Conservation (phyloP, 2,797 vertebrate genomes). For the Typhlichthys subterraneus region DNA sequence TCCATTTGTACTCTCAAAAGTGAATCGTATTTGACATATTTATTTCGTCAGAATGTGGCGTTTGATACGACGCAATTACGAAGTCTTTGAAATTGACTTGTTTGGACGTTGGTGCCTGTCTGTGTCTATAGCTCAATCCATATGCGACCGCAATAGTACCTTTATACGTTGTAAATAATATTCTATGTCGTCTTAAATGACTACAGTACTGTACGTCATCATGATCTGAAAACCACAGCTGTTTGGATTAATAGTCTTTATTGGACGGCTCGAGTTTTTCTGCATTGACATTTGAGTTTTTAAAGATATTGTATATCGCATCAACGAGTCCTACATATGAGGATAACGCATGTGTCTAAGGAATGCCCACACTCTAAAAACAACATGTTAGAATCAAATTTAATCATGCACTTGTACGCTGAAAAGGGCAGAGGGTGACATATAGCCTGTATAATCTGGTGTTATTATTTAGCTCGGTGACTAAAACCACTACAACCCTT, state of each 20-base stretch:
- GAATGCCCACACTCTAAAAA: too few species aligned
- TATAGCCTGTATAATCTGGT: not conserved
- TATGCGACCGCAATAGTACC: not conserved
- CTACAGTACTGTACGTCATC: slow-evolving; percentile 22
- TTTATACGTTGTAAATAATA: not conserved
- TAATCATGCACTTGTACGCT: too few species aligned
- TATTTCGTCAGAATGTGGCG: not conserved
- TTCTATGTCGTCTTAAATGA: slow-evolving; percentile 19
- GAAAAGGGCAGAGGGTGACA: not conserved
- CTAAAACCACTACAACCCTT: not conserved
- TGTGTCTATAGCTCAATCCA: not conserved
- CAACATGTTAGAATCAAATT: too few species aligned
- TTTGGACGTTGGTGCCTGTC: not conserved
- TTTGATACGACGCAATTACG: not conserved
- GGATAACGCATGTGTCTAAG: too few species aligned
- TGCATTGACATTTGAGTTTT: too few species aligned
- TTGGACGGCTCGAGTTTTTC: too few species aligned
- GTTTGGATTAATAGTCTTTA: slow-evolving; percentile 22
- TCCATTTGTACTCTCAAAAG: too few species aligned
- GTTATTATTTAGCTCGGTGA: not conserved
- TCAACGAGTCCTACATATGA: too few species aligned
- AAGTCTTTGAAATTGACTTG: not conserved
- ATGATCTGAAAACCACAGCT: slow-evolving; percentile 17
- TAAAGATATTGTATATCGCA: too few species aligned
- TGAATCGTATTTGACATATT: not conserved